A percentile compares a stretch with the other conserved stretches of the same genome.
These are phyloP conservation scores for Trissonchulus latispiculum DNA, from an alignment of 2,888 invertebrate species.

Conservation along the genomic window DNA sequence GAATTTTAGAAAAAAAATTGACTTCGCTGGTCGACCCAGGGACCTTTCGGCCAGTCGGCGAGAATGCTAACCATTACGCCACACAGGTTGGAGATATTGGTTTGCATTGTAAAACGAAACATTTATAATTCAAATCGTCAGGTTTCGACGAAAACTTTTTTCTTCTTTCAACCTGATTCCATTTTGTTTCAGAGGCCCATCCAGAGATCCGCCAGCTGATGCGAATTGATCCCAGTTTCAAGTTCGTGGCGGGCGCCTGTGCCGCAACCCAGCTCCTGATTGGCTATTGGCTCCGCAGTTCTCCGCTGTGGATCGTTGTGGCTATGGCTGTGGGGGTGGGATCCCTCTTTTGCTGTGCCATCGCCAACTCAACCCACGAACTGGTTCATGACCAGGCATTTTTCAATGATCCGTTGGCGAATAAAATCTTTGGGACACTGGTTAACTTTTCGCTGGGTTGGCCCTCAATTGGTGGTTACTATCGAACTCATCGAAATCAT, in stretches of 20 bases:
- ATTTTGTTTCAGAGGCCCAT: conserved; percentile 18
- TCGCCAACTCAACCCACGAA: conserved; percentile 18
- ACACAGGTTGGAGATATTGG: no score
- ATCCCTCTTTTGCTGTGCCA: conserved; percentile 17
- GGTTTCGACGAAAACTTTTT: no score
- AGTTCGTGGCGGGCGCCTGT: conserved; percentile 19
- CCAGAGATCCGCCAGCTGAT: conserved; percentile 18
- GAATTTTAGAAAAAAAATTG: no score
- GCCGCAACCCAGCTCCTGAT: conserved; percentile 15
- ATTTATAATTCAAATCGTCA: no score
- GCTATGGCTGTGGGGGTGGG: background rate
- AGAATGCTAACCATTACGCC: no score
- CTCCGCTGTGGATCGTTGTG: background rate
- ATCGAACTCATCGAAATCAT: conserved; percentile 14
- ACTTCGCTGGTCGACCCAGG: no score
- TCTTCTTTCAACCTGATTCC: no score
- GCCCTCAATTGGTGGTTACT: conserved; percentile 17
- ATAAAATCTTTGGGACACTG: conserved; percentile 12
- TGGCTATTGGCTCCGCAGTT: background rate
- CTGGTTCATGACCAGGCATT: conserved; percentile 18
- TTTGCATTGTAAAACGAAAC: no score
- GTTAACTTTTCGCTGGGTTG: conserved; percentile 8
- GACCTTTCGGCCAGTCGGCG: no score
- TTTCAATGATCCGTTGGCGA: background rate
- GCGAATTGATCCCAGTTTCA: conserved; percentile 16